These are phyloP conservation scores for Montipora foliosa DNA, from an alignment of 64 coral and sea anemone species.

Conservation along the genomic window DNA sequence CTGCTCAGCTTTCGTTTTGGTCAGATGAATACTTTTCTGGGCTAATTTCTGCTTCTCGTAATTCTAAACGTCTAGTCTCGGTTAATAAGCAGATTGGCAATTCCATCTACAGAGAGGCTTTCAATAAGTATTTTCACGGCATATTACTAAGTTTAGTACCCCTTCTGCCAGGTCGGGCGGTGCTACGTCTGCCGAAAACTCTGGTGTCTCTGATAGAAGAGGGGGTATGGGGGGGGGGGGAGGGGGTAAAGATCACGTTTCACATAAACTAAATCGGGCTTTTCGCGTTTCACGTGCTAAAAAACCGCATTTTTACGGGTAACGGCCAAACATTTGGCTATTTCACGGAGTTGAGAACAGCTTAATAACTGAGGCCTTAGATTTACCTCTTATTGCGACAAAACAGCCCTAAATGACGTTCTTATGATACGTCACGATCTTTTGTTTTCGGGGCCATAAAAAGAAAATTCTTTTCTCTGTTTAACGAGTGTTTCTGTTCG, in stretches of 20 bases:
- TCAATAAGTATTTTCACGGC: neutral
- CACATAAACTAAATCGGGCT: no score
- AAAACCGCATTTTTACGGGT: no score
- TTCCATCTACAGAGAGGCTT: neutral
- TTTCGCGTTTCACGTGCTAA: no score
- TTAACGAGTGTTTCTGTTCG: no score
- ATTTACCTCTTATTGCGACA: no score
- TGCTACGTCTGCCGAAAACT: neutral
- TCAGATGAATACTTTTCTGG: constrained; percentile 9
- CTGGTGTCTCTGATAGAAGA: constrained; percentile 5
- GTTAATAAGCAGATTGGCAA: constrained; percentile 14
- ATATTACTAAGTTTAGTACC: constrained; percentile 39
- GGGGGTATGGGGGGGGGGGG: no score
- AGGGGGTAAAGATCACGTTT: no score
- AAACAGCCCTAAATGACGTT: neutral
- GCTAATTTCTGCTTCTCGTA: neutral
- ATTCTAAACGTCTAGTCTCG: constrained; percentile 13
- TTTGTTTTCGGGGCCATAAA: no score
- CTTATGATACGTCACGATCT: neutral
- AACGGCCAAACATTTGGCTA: no score
- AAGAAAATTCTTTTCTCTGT: no score
- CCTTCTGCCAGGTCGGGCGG: constrained; percentile 33
- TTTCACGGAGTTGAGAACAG: no score
- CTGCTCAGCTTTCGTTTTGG: neutral
- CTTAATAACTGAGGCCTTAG: no score